Percentiles rank a stretch among this genome's conserved stretches.
Conservation (phyloP, 2,888 invertebrate genomes). For the Lobophora halterata region DNA sequence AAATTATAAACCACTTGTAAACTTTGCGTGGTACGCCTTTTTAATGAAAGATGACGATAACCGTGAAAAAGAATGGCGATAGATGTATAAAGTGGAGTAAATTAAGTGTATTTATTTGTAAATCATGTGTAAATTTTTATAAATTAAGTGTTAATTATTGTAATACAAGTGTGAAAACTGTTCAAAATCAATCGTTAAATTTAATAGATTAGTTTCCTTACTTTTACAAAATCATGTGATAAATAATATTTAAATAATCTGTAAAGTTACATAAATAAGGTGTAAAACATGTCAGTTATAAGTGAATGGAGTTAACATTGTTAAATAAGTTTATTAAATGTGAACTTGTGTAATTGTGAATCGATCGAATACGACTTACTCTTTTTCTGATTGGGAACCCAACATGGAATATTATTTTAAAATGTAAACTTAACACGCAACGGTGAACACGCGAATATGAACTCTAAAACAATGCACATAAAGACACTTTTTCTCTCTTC, state of each 20-base stretch:
- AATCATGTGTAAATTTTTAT: conserved; percentile 1
- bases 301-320: too few relatives aligned
- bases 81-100: too few relatives aligned
- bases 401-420: conserved; percentile 66
- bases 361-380: conserved; percentile 53
- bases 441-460: conserved; percentile 63
- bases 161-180: background rate
- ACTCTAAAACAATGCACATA: conserved; percentile 1
- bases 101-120: too few relatives aligned
- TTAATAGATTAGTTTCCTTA: too few relatives aligned
- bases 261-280: too few relatives aligned
- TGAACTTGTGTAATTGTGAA: conserved; percentile 1
- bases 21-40: too few relatives aligned
- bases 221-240: too few relatives aligned
- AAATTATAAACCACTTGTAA: conserved; percentile 16
- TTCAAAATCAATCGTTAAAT: background rate
- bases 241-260: too few relatives aligned
- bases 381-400: conserved; percentile 60
- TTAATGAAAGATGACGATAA: too few relatives aligned
- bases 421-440: conserved; percentile 50
- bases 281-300: too few relatives aligned
- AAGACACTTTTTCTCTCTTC: conserved; percentile 44
- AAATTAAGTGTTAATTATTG: background rate
- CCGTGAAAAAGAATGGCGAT: too few relatives aligned
- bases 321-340: too few relatives aligned